Conservation (phyloP, 92 coral and sea anemone genomes). For the Actinernus sp. region DNA sequence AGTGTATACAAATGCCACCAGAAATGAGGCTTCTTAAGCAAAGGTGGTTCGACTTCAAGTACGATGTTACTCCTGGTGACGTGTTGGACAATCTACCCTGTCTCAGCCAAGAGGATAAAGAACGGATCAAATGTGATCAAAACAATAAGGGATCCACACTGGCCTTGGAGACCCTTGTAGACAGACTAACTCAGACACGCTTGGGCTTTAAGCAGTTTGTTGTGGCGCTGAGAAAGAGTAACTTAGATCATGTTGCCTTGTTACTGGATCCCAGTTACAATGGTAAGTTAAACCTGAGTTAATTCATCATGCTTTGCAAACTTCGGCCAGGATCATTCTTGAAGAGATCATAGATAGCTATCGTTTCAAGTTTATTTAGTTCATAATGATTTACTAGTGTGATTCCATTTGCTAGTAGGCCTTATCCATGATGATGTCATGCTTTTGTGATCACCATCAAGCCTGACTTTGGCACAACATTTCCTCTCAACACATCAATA, state of each 20-base stretch:
- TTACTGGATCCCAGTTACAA: conserved; percentile 20
- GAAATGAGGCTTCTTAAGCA: conserved; percentile 1
- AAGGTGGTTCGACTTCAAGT: conserved; percentile 16
- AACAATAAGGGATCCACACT: conserved; percentile 2
- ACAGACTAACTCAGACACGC: conserved; percentile 5
- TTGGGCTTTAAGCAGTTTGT: conserved; percentile 37
- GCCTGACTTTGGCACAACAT: too few species aligned
- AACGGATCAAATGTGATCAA: neutral
- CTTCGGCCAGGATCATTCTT: too few species aligned
- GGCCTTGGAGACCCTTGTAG: conserved; percentile 8
- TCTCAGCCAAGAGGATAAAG: conserved; percentile 7
- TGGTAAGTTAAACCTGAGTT: too few species aligned
- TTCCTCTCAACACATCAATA: too few species aligned
- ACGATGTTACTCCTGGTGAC: conserved; percentile 9
- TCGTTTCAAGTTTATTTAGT: too few species aligned
- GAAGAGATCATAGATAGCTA: too few species aligned
- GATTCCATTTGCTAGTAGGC: too few species aligned
- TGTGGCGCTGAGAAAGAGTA: conserved; percentile 9
- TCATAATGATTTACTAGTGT: too few species aligned
- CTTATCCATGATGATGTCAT: too few species aligned
- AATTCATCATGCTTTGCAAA: too few species aligned
- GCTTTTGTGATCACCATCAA: too few species aligned
- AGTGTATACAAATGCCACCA: too few species aligned
- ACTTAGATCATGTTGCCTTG: conserved; percentile 17
- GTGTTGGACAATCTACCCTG: conserved; percentile 2